These are phyloP conservation scores for Steatocranus sp. DNA, from an alignment of 2,797 vertebrate species.

Conservation along the genomic window DNA sequence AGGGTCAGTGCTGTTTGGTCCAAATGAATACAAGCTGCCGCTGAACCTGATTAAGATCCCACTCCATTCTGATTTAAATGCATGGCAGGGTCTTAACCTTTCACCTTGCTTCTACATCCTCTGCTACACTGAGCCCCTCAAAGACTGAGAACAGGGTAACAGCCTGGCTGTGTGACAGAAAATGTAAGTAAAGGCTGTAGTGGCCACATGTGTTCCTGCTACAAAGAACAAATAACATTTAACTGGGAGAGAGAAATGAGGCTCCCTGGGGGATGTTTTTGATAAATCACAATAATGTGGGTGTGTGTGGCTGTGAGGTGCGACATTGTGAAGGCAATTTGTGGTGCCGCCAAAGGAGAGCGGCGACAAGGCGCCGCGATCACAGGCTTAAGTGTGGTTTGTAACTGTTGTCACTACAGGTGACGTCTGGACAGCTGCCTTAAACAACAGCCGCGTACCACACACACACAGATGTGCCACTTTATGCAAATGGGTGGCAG, in stretches of 20 bases:
- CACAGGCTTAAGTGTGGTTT: neutral
- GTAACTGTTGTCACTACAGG: slow-evolving; percentile 34
- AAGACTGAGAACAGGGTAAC: neutral
- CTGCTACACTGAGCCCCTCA: neutral
- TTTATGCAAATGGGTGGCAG: slow-evolving; percentile 12
- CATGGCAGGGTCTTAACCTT: slow-evolving; percentile 45
- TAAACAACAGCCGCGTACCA: neutral
- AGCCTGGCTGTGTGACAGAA: neutral
- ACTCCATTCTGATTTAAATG: slow-evolving; percentile 59
- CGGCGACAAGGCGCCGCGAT: neutral
- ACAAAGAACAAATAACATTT: slow-evolving; percentile 18
- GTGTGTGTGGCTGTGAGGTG: neutral
- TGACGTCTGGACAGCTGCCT: slow-evolving; percentile 42
- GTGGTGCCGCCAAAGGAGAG: neutral
- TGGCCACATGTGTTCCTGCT: neutral
- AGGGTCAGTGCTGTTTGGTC: slow-evolving; percentile 21
- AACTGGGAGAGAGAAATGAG: neutral
- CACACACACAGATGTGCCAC: neutral
- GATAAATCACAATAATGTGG: neutral
- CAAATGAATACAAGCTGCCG: slow-evolving; percentile 39
- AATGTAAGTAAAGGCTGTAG: slow-evolving; percentile 1
- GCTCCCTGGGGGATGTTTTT: slow-evolving; percentile 12
- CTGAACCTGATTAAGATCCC: slow-evolving; percentile 41
- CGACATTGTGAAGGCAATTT: neutral
- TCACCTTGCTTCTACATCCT: slow-evolving; percentile 28